phyloP scores from a whole-genome alignment of 2,888 invertebrate genomes.

The Zaprionus bogoriensis region DNA sequence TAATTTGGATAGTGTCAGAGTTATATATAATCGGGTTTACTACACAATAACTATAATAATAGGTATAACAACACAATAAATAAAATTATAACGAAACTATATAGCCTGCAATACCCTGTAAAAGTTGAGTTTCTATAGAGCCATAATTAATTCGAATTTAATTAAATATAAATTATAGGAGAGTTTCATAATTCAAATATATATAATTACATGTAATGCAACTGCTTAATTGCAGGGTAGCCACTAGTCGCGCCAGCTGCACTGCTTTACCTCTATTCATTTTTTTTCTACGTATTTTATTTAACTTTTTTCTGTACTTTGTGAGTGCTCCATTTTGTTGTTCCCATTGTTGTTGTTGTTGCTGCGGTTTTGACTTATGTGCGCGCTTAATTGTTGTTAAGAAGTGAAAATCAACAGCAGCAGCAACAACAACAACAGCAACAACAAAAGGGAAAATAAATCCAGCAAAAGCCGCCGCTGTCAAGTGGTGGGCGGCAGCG shows the following conservation, averaged over 20 bases:
- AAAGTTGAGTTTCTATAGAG: too few species aligned
- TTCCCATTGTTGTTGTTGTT: constrained; percentile 60
- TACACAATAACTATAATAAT: too few species aligned
- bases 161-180: too few species aligned
- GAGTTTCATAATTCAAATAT: too few species aligned
- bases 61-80: too few species aligned
- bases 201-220: too few species aligned
- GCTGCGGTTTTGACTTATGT: constrained; percentile 77
- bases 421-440: constrained; percentile 20
- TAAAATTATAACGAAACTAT: too few species aligned
- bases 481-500: constrained; percentile 54
- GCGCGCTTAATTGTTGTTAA: constrained; percentile 77
- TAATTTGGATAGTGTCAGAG: too few species aligned
- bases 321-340: constrained; percentile 70
- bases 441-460: constrained; percentile 61
- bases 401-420: constrained; percentile 75
- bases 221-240: constrained; percentile 16
- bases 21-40: too few species aligned
- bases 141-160: too few species aligned
- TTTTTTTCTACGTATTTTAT: constrained; percentile 12
- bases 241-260: constrained; percentile 5
- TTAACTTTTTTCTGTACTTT: constrained; percentile 37
- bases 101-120: too few species aligned
- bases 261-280: constrained; percentile 1
- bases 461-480: constrained; percentile 63